Base-by-base conservation (phyloP, 2,113 vertebrate species). In the Cairina moschata region DNA sequence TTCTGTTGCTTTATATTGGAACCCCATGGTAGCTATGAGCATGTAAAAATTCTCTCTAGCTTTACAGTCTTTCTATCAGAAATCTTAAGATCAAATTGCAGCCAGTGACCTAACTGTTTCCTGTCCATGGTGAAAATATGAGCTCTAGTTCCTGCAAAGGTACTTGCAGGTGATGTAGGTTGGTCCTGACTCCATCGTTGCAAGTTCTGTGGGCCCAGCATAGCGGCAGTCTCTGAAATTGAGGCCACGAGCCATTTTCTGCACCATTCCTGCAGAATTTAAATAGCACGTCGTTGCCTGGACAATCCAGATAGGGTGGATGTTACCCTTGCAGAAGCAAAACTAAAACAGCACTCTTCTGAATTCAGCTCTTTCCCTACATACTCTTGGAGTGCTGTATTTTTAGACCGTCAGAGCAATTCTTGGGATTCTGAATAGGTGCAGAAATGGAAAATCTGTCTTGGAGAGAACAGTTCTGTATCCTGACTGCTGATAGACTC, bases 351-450 rank as follows among this genome's bases (percentile, higher is more conserved):
- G 4, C 28, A 29, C 5, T 85, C n/a, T 46, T 86, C 74, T 80
- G 36, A 81, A 84, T 92, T 89, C 0, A n/a, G 71, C 32, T 69
- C 79, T 62, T 86, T 40, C 63, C 7, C 7, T 62, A 5, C 8
- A 0, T 66, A 13, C 59, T 83, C 25, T 58, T 79, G 34, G 26
- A 65, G 29, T 83, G 22, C 44, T 1, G 0, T 63, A 16, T 66
- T 95, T 91, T 73, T 42, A 69, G 62, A 22, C 9, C 34, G 5
- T 56, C 46, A 56, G 44, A 71, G 54, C 62, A 90, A 22, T 86
- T 90, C 36, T 83, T 77, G 44, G 76, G 26, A n/a, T 13, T 26
- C 50, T 84, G 29, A 60, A 48, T 56, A 91, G 78, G 13, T 94
- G 69, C 8, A 62, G 56, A 77, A 88, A 59, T 72, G 29, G 32